phyloP scores from a whole-genome alignment of 2,888 invertebrate genomes.

The Caenorhabditis zanzibari region DNA sequence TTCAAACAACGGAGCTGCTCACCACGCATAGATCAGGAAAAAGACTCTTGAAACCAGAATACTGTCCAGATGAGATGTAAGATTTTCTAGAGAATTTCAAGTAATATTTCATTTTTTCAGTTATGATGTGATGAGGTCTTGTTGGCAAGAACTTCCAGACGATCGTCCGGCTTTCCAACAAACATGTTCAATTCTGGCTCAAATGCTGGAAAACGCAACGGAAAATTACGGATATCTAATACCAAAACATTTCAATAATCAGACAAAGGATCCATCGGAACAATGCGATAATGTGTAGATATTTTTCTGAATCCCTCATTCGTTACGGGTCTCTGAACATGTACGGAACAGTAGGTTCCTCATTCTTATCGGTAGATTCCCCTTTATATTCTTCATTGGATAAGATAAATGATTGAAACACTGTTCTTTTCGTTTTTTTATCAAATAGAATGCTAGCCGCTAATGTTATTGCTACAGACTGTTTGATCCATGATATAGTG shows the following conservation, averaged over 20 bases:
- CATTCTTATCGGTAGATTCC: constrained; percentile 22
- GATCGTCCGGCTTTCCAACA: constrained; percentile 74
- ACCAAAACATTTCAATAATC: constrained; percentile 50
- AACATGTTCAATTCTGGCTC: constrained; percentile 67
- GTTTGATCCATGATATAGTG: neutral
- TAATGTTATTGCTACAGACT: too few species aligned
- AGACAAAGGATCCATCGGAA: constrained; percentile 37
- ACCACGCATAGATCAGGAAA: constrained; percentile 72
- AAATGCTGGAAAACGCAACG: constrained; percentile 75
- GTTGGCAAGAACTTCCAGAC: constrained; percentile 72
- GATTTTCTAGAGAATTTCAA: constrained; percentile 12
- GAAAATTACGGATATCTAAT: constrained; percentile 76
- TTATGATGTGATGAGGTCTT: constrained; percentile 74
- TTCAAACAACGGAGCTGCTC: constrained; percentile 76
- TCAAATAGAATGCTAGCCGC: neutral
- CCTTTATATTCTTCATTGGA: neutral
- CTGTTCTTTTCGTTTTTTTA: neutral
- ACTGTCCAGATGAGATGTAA: constrained; percentile 77
- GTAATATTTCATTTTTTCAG: constrained; percentile 63
- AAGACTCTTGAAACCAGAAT: constrained; percentile 75
- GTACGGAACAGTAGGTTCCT: constrained; percentile 60
- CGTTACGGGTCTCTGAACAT: constrained; percentile 18
- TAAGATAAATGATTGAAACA: neutral
- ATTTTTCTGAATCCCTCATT: neutral
- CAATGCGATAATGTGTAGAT: constrained; percentile 63